Evolutionary conservation across 2,888 invertebrate species (phyloP).

Genomic region (Diarsia rubi): DNA sequence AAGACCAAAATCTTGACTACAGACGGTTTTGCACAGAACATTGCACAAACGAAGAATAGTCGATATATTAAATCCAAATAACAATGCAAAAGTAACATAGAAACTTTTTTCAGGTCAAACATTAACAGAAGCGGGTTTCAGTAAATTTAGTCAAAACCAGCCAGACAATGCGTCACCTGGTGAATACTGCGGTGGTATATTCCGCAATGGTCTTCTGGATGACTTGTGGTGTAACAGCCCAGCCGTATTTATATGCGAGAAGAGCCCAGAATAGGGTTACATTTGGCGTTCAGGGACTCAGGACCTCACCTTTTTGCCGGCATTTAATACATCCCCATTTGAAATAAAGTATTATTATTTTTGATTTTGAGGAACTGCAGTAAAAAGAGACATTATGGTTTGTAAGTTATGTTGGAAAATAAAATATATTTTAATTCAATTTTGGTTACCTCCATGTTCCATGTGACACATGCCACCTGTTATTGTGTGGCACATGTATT

Average conservation of each 20-base stretch:
- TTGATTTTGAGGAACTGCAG: background rate
- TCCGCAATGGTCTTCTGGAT: slow-evolving; percentile 65
- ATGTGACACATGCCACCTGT: too few relatives aligned
- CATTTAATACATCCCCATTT: too few relatives aligned
- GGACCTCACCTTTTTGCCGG: too few relatives aligned
- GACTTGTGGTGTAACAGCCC: slow-evolving; percentile 69
- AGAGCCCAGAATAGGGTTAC: slow-evolving; percentile 11
- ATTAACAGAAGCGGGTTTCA: slow-evolving; percentile 72
- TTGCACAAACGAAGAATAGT: background rate
- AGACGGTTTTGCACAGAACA: background rate
- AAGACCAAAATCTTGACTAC: background rate
- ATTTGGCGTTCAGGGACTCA: slow-evolving; percentile 13
- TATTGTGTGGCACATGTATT: too few relatives aligned
- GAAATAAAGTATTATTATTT: too few relatives aligned
- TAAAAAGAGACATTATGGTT: background rate
- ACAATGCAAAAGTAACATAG: background rate
- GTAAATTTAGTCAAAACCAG: slow-evolving; percentile 67
- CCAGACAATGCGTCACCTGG: slow-evolving; percentile 70
- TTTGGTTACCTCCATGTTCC: too few relatives aligned
- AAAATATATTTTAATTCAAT: too few relatives aligned
- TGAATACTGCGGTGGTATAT: slow-evolving; percentile 73
- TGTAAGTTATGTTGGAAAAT: too few relatives aligned
- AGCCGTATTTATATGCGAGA: slow-evolving; percentile 51
- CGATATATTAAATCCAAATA: background rate
- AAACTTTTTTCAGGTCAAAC: slow-evolving; percentile 70